These are phyloP conservation scores for Chirona hameri DNA, from an alignment of 2,888 invertebrate genomes.

Conservation along the genomic window DNA sequence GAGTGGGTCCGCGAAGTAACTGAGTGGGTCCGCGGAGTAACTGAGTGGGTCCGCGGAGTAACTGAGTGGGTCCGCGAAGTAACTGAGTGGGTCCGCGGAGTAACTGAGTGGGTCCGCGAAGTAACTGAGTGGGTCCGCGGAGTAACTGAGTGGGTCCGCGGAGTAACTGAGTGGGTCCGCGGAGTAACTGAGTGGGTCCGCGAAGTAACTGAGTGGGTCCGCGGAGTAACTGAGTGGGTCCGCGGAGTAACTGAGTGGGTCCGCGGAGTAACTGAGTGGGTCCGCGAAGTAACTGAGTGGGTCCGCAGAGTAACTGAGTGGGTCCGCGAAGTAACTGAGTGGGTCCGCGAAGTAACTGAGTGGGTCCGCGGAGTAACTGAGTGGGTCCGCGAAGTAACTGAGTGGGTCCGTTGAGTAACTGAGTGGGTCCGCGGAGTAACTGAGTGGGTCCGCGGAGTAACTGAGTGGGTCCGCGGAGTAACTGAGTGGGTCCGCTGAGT, in stretches of 20 bases:
- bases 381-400: constrained; percentile 40
- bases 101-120: no score
- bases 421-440: constrained; percentile 44
- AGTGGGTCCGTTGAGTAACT: no score
- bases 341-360: not conserved
- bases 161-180: constrained; percentile 52
- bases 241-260: no score
- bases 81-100: constrained; percentile 49
- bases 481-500: constrained; percentile 49
- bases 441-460: constrained; percentile 48
- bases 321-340: no score
- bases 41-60: constrained; percentile 48
- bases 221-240: not conserved
- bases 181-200: no score
- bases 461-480: no score
- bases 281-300: no score
- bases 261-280: not conserved
- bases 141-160: no score
- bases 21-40: no score
- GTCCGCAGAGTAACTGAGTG: not conserved
- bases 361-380: no score
- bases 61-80: no score
- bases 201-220: constrained; percentile 53
- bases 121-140: constrained; percentile 50
- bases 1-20: constrained; percentile 44